Evolutionary conservation across 2,113 vertebrate genomes (phyloP).

Genomic region (Tragelaphus strepsiceros): DNA sequence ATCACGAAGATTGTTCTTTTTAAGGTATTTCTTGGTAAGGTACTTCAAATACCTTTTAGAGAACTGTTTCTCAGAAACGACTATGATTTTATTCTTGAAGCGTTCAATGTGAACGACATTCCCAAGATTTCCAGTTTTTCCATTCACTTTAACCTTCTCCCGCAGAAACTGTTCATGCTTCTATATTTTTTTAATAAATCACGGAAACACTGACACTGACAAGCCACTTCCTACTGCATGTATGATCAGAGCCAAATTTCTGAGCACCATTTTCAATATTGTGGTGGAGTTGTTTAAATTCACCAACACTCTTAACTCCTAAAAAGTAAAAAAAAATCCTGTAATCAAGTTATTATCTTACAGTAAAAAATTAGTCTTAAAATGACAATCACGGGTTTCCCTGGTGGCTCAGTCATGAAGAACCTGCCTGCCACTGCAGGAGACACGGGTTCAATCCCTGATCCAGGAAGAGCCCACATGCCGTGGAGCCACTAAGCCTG

Average conservation of each 20-base stretch:
- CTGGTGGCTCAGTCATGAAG: too few relatives aligned
- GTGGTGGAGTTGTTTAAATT: too few relatives aligned
- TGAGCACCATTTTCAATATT: not conserved
- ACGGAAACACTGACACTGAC: not conserved
- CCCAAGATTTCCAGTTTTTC: too few relatives aligned
- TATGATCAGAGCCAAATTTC: accelerated
- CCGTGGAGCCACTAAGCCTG: not conserved
- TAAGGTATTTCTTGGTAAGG: too few relatives aligned
- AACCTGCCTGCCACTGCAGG: not conserved
- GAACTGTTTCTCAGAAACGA: too few relatives aligned
- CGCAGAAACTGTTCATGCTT: too few relatives aligned
- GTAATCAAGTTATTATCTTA: not conserved
- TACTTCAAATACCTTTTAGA: too few relatives aligned
- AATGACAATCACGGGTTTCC: not conserved
- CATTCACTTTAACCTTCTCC: too few relatives aligned
- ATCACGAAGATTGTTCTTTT: too few relatives aligned
- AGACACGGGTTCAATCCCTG: not conserved
- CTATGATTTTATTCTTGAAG: too few relatives aligned
- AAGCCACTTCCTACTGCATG: not conserved
- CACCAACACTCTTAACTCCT: not conserved
- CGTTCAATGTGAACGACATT: too few relatives aligned
- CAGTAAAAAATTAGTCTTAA: not conserved
- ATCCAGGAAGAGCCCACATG: not conserved
- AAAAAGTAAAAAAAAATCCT: not conserved
- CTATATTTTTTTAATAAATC: not conserved